Conservation (phyloP, 2,888 invertebrate genomes). For the Chrysopilus asiliformis region DNA sequence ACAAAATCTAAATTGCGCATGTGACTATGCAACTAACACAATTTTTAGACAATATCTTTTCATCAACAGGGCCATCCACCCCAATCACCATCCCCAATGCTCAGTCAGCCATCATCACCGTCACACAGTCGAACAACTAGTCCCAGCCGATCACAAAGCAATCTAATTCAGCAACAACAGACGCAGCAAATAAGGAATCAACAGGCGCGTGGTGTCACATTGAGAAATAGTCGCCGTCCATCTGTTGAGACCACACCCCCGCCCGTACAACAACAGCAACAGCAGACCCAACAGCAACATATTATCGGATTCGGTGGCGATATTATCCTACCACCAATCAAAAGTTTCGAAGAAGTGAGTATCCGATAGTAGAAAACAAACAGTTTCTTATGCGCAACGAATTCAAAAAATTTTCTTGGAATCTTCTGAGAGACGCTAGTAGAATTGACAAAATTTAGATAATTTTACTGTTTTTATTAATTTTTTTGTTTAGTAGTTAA, state of each 20-base stretch:
- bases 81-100: slow-evolving; percentile 52
- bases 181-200: slow-evolving; percentile 12
- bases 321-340: slow-evolving; percentile 24
- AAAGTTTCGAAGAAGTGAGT: slow-evolving; percentile 32
- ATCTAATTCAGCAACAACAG: slow-evolving; percentile 15
- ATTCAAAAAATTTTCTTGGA: not conserved
- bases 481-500: too few species aligned
- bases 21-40: too few species aligned
- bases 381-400: slow-evolving; percentile 2
- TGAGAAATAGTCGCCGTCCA: slow-evolving; percentile 30
- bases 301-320: slow-evolving; percentile 18
- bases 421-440: not conserved
- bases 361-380: slow-evolving; percentile 1
- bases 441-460: not conserved
- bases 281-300: slow-evolving; percentile 14
- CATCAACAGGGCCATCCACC: too few species aligned
- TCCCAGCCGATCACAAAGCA: slow-evolving; percentile 38
- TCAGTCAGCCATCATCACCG: slow-evolving; percentile 61
- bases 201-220: slow-evolving; percentile 23
- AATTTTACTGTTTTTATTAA: too few species aligned
- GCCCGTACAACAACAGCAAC: slow-evolving; percentile 20
- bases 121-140: slow-evolving; percentile 62
- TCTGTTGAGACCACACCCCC: slow-evolving; percentile 34
- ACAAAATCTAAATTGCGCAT: too few species aligned
- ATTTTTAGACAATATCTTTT: too few species aligned